phyloP scores from a whole-genome alignment of 2,113 vertebrate species.

The Abramis brama region DNA sequence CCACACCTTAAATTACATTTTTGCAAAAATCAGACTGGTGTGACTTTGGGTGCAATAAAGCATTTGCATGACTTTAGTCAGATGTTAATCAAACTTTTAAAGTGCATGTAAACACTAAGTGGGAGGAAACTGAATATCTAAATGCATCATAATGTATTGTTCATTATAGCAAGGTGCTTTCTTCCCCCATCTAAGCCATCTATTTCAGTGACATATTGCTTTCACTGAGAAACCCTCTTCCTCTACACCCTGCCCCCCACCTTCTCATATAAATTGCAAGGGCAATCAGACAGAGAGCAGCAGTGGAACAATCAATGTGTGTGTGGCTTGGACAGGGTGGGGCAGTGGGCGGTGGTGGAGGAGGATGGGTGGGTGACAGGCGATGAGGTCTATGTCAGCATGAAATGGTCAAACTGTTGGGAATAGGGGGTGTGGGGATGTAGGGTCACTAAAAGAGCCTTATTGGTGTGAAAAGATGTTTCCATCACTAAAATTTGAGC shows the following conservation, averaged over 20 bases:
- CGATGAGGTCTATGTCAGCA: conserved; percentile 11
- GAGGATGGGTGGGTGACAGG: conserved; percentile 8
- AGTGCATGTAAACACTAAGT: background rate
- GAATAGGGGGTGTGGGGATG: conserved; percentile 6
- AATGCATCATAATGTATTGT: conserved; percentile 27
- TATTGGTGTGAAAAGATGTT: background rate
- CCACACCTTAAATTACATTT: background rate
- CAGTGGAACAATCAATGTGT: conserved; percentile 56
- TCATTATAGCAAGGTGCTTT: conserved; percentile 20
- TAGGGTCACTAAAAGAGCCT: background rate
- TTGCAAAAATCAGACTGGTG: background rate
- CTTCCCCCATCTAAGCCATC: conserved; percentile 28
- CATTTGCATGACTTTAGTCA: background rate
- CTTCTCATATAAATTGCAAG: conserved; percentile 60
- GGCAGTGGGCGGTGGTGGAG: conserved; percentile 30
- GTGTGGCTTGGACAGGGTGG: conserved; percentile 61
- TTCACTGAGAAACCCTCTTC: conserved; percentile 27
- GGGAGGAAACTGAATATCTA: background rate
- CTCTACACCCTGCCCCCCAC: conserved; percentile 32
- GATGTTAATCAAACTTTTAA: background rate
- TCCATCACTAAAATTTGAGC: background rate
- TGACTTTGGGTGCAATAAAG: background rate
- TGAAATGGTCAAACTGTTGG: background rate
- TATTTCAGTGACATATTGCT: conserved; percentile 14
- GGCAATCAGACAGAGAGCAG: conserved; percentile 62